phyloP scores from a whole-genome alignment of 2,888 invertebrate species.

The Masnerella sp. region DNA sequence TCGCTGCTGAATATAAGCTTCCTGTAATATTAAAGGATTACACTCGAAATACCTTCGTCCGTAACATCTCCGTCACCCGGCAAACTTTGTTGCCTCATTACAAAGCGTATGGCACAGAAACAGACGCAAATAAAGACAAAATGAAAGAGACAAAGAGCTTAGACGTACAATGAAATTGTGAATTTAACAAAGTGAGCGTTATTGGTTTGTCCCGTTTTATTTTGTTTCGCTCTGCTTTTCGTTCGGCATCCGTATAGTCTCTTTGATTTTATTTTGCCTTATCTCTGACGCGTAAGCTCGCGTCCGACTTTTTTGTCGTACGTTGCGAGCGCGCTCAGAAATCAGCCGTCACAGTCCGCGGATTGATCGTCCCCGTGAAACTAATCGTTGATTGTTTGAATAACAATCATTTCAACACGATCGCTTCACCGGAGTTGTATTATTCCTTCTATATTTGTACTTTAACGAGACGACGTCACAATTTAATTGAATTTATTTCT shows the following conservation, averaged over 20 bases:
- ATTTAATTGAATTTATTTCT: too few relatives aligned
- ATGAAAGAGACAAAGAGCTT: conserved; percentile 36
- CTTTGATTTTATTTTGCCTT: conserved; percentile 27
- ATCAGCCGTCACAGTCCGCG: background rate
- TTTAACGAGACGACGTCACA: background rate
- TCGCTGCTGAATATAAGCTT: conserved; percentile 42
- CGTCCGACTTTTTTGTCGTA: too few relatives aligned
- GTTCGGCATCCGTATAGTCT: conserved; percentile 7
- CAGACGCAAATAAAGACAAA: conserved; percentile 35
- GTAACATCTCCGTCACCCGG: conserved; percentile 38
- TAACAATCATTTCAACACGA: too few relatives aligned
- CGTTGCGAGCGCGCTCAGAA: conserved; percentile 3
- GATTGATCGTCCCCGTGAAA: background rate
- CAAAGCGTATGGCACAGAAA: conserved; percentile 37
- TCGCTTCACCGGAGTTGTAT: too few relatives aligned
- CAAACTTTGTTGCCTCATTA: conserved; percentile 48
- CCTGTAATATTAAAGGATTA: conserved; percentile 52
- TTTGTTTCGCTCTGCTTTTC: conserved; percentile 22
- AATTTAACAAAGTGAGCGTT: conserved; percentile 33
- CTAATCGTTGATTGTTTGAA: conserved; percentile 16
- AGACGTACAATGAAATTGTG: conserved; percentile 38
- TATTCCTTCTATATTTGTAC: too few relatives aligned
- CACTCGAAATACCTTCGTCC: conserved; percentile 33
- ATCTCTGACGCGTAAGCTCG: conserved; percentile 12
- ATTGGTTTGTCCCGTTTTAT: conserved; percentile 36